Conservation (phyloP, 2,113 vertebrate species). For the Rhombomys opimus region DNA sequence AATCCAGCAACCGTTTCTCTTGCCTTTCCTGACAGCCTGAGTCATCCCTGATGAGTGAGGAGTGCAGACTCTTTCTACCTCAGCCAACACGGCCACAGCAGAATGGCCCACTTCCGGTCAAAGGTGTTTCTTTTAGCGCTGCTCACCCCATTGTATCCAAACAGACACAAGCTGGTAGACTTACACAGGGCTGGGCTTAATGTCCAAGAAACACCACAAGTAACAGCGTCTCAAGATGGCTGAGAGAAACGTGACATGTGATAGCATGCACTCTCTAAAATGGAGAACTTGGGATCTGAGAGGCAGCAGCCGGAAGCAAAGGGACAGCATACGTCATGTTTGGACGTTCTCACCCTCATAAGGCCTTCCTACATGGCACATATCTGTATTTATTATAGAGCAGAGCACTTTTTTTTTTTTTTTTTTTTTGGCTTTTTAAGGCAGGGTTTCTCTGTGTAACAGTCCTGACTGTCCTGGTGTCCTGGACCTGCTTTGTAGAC, state of each 20-base stretch:
- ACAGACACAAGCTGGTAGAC: neutral
- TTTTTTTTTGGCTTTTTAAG: too few species aligned
- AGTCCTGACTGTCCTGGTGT: too few species aligned
- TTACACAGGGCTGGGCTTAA: slow-evolving; percentile 1
- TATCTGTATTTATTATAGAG: slow-evolving; percentile 28
- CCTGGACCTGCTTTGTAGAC: too few species aligned
- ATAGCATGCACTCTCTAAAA: slow-evolving; percentile 32
- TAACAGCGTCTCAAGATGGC: neutral
- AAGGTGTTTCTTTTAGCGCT: neutral
- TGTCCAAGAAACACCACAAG: slow-evolving; percentile 21
- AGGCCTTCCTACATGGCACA: neutral
- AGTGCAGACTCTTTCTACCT: neutral
- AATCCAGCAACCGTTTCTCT: slow-evolving; percentile 39
- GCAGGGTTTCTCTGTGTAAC: too few species aligned
- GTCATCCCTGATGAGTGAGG: slow-evolving; percentile 1
- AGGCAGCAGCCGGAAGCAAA: neutral
- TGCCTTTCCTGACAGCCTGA: neutral
- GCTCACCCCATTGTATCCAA: neutral
- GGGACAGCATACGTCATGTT: neutral
- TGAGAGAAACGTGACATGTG: neutral
- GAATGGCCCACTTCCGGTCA: neutral
- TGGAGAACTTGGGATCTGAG: neutral
- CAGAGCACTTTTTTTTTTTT: neutral
- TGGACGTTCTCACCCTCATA: slow-evolving; percentile 10
- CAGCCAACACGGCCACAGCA: neutral